Base-by-base conservation (phyloP, 2,113 vertebrate species). In the Ophiodon elongatus region DNA sequence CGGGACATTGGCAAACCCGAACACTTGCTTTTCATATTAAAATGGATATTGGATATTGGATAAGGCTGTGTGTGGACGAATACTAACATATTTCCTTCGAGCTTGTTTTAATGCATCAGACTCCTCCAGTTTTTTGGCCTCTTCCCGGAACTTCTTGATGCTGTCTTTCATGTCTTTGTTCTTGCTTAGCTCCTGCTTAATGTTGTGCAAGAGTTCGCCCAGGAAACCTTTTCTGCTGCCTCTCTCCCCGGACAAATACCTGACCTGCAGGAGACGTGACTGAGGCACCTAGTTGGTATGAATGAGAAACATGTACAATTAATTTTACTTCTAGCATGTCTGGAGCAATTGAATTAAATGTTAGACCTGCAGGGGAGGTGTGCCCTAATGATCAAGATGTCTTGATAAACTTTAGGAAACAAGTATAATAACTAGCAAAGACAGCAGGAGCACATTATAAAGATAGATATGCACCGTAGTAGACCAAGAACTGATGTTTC, bases 111-210 rank as follows among this genome's bases (percentile, higher is more conserved):
- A 94, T 0, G 98, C 98, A 0, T 99, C 98, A 0, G 98, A 99
- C 35, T 99, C 98, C 67, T 99, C 98, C 3, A 99, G 90, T 76
- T 96, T 98, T 70, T 96, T 96, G 2, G 98, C 98, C 66, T 99
- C 98, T 0, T 98, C 98, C 0, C 98, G 93, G 80, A 99, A 99
- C 75, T 98, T 99, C 85, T 97, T 96, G 2, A 99, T 98, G 83
- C 95, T 99, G 77, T 99, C 98, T 89, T 97, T 98, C 98, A 99
- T 99, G 91, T 99, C 98, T 52, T 98, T 98, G 94, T 97, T 99
- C 83, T 98, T 99, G 27, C 95, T 95, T 1, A 99, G 85, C 41
- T 99, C 98, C 87, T 99, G 98, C 33, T 98, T 99, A 73, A 99
- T 92, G 84, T 95, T 98, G 83, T 99, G 97, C 74, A 99, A 76